Evolutionary conservation across 2,113 vertebrate species (phyloP).

Genomic region (chimpanzee (Pan troglodytes)): NHGRI_mPanTro3-v2.1_pri NC_072402.2:171600001-171600500

Average conservation of each 20-base stretch:
- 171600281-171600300: conserved; percentile 99
- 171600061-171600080: conserved; percentile 47
- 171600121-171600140: not conserved
- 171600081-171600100: conserved; percentile 41
- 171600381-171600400: conserved; percentile 98
- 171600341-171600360: conserved; percentile 98
- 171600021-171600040: conserved; percentile 42
- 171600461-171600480: not conserved
- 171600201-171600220: conserved; percentile 10
- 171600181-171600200: conserved; percentile 32
- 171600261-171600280: conserved; percentile 89
- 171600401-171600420: conserved; percentile 35
- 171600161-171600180: not conserved
- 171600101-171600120: not conserved
- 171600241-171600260: not conserved
- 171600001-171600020: conserved; percentile 5
- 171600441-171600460: conserved; percentile 47
- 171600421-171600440: conserved; percentile 3
- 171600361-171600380: conserved; percentile 99
- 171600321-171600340: conserved; percentile 99
- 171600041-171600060: conserved; percentile 34
- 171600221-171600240: not conserved
- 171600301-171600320: conserved; percentile 99
- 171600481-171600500: not conserved
- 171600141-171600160: not conserved